Evolutionary conservation across 2,888 invertebrate genomes (phyloP).

Genomic region (Dioctria linearis): DNA sequence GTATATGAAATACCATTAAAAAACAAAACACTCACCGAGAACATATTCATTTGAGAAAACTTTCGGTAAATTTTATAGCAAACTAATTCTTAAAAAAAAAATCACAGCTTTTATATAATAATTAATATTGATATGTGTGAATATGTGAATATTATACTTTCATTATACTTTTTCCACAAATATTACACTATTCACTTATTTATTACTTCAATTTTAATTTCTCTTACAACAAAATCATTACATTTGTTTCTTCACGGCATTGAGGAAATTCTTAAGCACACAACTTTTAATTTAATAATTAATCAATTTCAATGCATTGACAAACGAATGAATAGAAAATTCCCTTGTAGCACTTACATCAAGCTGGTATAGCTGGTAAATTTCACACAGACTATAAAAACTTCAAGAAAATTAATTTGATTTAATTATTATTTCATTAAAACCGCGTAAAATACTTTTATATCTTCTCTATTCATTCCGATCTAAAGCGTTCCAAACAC

Average conservation of each 20-base stretch:
- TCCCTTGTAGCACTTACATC: neutral
- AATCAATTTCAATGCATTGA: constrained; percentile 4
- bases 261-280: neutral
- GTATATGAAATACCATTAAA: no score
- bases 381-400: constrained; percentile 1
- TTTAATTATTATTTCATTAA: constrained; percentile 4
- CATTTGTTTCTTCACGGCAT: neutral
- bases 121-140: neutral
- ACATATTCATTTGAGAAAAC: neutral
- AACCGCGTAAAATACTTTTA: neutral
- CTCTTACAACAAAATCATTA: neutral
- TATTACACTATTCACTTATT: neutral
- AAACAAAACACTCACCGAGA: neutral
- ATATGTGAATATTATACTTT: neutral
- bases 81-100: neutral
- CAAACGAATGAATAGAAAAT: neutral
- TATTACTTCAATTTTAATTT: neutral
- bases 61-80: neutral
- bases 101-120: neutral
- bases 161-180: neutral
- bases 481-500: neutral
- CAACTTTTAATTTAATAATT: neutral
- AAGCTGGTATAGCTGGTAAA: neutral
- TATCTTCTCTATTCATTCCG: no score
- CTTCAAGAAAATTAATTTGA: constrained; percentile 9